These are phyloP conservation scores for Psilopogon haemacephalus DNA, from an alignment of 2,113 vertebrate genomes.

Conservation along the genomic window DNA sequence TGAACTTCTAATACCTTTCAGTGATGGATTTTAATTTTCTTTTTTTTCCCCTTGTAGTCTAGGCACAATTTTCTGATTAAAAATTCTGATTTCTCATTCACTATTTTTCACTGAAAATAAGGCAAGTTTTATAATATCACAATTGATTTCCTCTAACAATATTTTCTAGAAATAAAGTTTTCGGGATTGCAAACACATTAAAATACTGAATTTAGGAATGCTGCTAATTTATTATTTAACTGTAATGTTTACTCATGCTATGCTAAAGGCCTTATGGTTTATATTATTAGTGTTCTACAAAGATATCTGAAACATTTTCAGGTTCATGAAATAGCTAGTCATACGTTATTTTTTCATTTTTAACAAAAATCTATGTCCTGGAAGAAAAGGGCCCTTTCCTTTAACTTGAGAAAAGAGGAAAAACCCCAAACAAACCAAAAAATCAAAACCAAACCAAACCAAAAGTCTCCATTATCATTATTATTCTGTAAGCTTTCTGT, in stretches of 20 bases:
- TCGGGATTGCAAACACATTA: neutral
- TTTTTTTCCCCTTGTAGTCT: neutral
- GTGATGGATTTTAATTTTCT: neutral
- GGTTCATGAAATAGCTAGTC: neutral
- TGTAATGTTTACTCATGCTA: neutral
- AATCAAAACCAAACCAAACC: neutral
- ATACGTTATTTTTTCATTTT: neutral
- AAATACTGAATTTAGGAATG: neutral
- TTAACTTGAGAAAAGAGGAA: neutral
- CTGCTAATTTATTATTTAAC: neutral
- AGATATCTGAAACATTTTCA: neutral
- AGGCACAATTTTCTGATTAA: neutral
- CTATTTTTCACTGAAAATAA: neutral
- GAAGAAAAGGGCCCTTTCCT: neutral
- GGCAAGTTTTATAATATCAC: neutral
- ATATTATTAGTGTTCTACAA: neutral
- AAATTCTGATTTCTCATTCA: neutral
- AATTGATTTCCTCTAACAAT: neutral
- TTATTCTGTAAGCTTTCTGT: neutral
- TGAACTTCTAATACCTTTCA: neutral
- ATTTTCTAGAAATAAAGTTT: neutral
- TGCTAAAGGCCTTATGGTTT: neutral
- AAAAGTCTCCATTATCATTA: neutral
- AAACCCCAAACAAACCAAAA: neutral
- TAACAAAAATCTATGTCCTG: neutral